A percentile compares a stretch with the other conserved stretches of the same genome.
Conservation (phyloP, 2,888 invertebrate genomes). For the Odontocolon sp. region DNA sequence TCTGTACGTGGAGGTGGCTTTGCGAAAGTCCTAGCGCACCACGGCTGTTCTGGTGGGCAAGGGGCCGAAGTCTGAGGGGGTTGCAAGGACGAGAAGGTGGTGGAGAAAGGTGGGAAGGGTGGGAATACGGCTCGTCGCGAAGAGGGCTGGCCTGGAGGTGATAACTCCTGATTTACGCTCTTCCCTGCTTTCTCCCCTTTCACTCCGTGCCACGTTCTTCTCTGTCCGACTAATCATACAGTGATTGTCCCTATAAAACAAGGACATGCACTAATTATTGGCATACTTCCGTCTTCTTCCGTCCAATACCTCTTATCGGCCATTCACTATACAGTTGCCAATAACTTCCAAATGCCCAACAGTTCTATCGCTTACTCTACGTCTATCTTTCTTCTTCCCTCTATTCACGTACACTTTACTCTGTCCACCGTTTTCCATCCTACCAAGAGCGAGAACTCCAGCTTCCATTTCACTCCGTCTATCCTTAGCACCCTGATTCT, state of each 20-base stretch:
- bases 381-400: slow-evolving; percentile 34
- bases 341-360: slow-evolving; percentile 12
- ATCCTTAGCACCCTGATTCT: slow-evolving; percentile 63
- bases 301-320: slow-evolving; percentile 32
- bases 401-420: slow-evolving; percentile 36
- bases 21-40: slow-evolving; percentile 27
- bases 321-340: slow-evolving; percentile 11
- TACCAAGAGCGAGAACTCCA: slow-evolving; percentile 26
- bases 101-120: slow-evolving; percentile 46
- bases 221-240: too few species aligned
- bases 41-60: slow-evolving; percentile 28
- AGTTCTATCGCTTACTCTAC: too few species aligned
- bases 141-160: slow-evolving; percentile 73
- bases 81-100: slow-evolving; percentile 36
- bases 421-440: slow-evolving; percentile 27
- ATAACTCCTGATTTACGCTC: slow-evolving; percentile 76
- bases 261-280: slow-evolving; percentile 33
- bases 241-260: too few species aligned
- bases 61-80: slow-evolving; percentile 46
- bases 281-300: slow-evolving; percentile 1
- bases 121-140: slow-evolving; percentile 65
- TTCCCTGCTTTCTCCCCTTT: slow-evolving; percentile 61
- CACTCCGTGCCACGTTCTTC: slow-evolving; percentile 44
- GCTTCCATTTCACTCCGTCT: slow-evolving; percentile 26
- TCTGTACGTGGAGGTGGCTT: neutral